Conservation (phyloP, 2,797 vertebrate genomes). For the Perodicticus potto region DNA sequence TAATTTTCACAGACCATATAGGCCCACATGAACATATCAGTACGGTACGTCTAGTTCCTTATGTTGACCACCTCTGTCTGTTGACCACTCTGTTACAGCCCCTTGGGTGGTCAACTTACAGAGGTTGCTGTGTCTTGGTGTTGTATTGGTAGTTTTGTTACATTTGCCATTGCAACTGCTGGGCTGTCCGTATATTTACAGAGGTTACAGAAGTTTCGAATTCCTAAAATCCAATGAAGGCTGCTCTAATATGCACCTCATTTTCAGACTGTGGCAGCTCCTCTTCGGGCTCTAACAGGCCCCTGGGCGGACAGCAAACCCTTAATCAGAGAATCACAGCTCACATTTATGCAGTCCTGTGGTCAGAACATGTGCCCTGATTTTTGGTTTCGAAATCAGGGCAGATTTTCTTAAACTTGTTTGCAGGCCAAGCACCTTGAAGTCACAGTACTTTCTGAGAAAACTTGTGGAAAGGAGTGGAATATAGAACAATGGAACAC, state of each 20-base stretch:
- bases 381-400: background rate
- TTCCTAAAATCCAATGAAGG: constrained; percentile 7
- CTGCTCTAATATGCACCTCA: background rate
- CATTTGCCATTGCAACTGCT: no score
- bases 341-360: background rate
- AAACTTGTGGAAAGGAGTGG: background rate
- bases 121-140: no score
- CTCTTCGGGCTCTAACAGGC: background rate
- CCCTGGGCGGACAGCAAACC: background rate
- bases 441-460: background rate
- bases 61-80: no score
- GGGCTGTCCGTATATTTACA: no score
- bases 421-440: background rate
- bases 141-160: no score
- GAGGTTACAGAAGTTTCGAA: no score
- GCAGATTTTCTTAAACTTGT: constrained; percentile 1
- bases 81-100: no score
- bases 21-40: no score
- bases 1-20: no score
- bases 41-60: no score
- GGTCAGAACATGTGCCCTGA: background rate
- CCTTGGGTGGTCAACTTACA: no score
- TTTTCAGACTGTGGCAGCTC: background rate
- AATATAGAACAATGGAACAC: background rate
- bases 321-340: background rate